Base-by-base conservation (phyloP, 2,797 vertebrate species). In the Centroberyx gerrardi region DNA sequence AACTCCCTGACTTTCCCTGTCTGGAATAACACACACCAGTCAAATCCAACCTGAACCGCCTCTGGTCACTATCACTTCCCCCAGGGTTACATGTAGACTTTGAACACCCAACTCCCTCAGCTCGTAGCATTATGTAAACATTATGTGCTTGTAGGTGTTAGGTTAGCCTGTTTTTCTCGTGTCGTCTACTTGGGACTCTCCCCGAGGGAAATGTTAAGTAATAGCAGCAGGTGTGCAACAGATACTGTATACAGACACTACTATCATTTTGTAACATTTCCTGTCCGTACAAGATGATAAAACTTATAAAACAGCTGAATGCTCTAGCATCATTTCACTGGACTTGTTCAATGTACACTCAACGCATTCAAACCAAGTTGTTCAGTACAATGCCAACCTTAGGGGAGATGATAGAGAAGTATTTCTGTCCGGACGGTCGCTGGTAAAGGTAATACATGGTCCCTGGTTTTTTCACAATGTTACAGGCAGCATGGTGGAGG, bases 321-420 rank as follows among this genome's bases (percentile, higher is more conserved):
- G 10, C 38, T 46, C 44, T 13, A 13, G 44, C 14, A 46, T 15
- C 12, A 14, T 46, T 13, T 46, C 44, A 46, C 14, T 46, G 44
- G 13, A 12, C 44, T 46, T 46, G 44, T 46, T 46, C 10, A 46
- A 46, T 6, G 8, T 7, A 42, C 9, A 42, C 10, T 42, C 9
- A 48, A n/a, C 14, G 7, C 1, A 17, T 5, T 6, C 46, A 48
- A 48, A 48, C 15, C 17, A 15, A n/a, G 4, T 0, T 40, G 3
- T 17, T 0, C 2, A 18, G 31, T 29, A 6, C 12, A 42, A n/a
- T 8, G 59, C 88, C 3, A 70, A 99, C 98, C 96, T 95, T 89
- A 42, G 97, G 97, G 36, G 97, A 98, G 74, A 99, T 93, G 82
- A 99, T 98, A 18, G 98, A 99, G 92, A 99, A 97, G 90, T 99